Base-by-base conservation (phyloP, 2,888 invertebrate genomes). In the Halictus ligatus region DNA sequence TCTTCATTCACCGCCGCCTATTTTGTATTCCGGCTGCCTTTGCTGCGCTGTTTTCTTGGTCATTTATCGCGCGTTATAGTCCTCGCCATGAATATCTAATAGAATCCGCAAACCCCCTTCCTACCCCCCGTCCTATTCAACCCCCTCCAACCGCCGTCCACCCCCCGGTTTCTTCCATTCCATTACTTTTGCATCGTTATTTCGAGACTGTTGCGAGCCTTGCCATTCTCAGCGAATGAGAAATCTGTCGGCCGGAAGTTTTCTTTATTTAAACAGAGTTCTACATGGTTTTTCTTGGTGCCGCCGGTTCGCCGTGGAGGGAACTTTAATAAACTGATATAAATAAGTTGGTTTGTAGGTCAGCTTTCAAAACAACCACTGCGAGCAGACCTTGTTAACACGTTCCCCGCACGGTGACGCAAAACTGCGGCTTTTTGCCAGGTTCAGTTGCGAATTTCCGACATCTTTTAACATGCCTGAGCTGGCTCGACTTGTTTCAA, bases 41-140 rank as follows among this genome's bases (percentile, higher is more conserved):
- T 74, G 73, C 50, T 35, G 78, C 81, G 83, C 86, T 79, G 78
- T 81, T 88, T 84, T 84, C 84, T 86, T 82, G 80, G 80, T 82
- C 83, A 81, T 84, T 86, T 85, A 85, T 85, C 81, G 84, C 80
- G 71, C 76, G 76, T 80, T 84, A 84, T 84, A 84, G 80, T 80
- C 77, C 80, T 80, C 83, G 84, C 79, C 84, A 85, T 85, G 84
- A 85, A 85, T 85, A 85, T 83, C 83, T 85, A 85, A 85, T 75
- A 76, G 83, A 54, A 76, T 67, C 83, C 75, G 75, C 75, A 43
- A 43, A 29, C 15, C 29, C 64, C 64, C 15, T 15, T n/a, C n/a
- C n/a, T n/a, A n/a, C 25, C 64, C 60, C 25, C 6, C 60, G 12
- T 1, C 4, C 29, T 64, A 25, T 64, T 15, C 64, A 29, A 15